Evolutionary conservation across 2,888 invertebrate species (phyloP), one percentile per base, ranked within the genome.

Genomic region (Agonopterix subpropinquella): DNA sequence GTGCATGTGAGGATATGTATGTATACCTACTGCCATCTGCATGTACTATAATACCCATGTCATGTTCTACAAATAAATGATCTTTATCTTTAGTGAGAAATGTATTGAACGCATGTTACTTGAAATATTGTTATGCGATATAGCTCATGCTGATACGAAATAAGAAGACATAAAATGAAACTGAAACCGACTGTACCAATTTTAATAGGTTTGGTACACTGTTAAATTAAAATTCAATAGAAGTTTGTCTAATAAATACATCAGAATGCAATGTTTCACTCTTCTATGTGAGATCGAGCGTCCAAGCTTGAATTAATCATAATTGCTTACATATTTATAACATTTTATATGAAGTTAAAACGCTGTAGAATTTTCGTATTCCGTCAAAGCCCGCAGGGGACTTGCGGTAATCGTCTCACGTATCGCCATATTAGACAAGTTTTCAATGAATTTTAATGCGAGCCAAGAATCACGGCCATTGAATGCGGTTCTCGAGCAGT

Each of bases 401-500:
- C 53, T 57, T 55, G 58, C 58, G 55, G 60, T 64, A 68, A 68
- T 64, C 67, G 55, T 58, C 61, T 75, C 73, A 74, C 72, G 66
- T 71, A 61, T 56, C 57, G 56, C 72, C 70, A 67, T 74, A 75
- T 74, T 73, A 75, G 70, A 75, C 69, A 71, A 71, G 72, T 70
- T 74, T 73, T 72, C 73, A 73, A 76, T 78, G 73, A 77, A 79
- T 80, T 77, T 78, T 77, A 79, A 80, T 77, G 73, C 54, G 54
- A 53, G 56, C 59, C 56, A 51, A 53, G 48, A 39, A 43, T 46
- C 48, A 45, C 43, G 42, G 48, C 49, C 47, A 49, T 52, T 55
- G 53, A 58, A 57, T 56, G 53, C 51, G 42, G 50, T 47, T 45
- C 36, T 44, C 36, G 15, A 45, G 44, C 36, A 49, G 54, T 60